These are phyloP conservation scores for Syngnathus typhle DNA, from an alignment of 2,113 vertebrate species.

Conservation along the genomic window DNA sequence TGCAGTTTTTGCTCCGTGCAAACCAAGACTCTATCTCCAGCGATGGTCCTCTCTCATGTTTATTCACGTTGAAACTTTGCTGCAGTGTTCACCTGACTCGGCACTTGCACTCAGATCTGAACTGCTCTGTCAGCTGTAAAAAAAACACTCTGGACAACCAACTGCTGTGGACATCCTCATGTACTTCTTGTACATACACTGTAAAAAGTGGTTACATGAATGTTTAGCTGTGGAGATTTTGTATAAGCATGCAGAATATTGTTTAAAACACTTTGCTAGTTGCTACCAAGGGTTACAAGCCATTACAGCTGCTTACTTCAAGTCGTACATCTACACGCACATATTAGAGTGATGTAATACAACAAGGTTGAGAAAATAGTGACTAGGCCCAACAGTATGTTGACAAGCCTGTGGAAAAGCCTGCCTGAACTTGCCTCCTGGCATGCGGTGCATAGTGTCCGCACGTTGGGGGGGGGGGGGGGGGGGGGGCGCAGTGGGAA, in stretches of 20 bases:
- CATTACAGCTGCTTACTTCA: too few relatives aligned
- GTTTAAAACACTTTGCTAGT: too few relatives aligned
- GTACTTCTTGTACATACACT: not conserved
- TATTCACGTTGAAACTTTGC: slow-evolving; percentile 56
- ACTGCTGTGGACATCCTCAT: slow-evolving; percentile 20
- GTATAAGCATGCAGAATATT: too few relatives aligned
- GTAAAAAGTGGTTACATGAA: too few relatives aligned
- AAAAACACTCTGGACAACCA: slow-evolving; percentile 4
- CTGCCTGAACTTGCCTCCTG: slow-evolving; percentile 24
- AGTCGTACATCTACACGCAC: not conserved
- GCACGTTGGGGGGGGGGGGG: slow-evolving; percentile 5
- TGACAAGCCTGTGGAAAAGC: slow-evolving; percentile 3
- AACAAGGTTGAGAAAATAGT: not conserved
- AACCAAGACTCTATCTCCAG: slow-evolving; percentile 7
- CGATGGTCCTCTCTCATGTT: slow-evolving; percentile 49
- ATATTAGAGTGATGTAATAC: not conserved
- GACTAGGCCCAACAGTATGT: not conserved
- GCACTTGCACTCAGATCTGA: slow-evolving; percentile 43
- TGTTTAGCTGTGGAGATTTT: too few relatives aligned
- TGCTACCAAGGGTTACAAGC: too few relatives aligned
- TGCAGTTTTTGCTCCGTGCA: slow-evolving; percentile 14
- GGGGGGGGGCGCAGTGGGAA: not conserved
- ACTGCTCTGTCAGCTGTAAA: slow-evolving; percentile 44
- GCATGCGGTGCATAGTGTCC: slow-evolving; percentile 4
- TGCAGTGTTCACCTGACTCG: slow-evolving; percentile 39